Evolutionary conservation across 64 coral and sea anemone species (phyloP).

Genomic region (Exaiptasia diaphana): DNA sequence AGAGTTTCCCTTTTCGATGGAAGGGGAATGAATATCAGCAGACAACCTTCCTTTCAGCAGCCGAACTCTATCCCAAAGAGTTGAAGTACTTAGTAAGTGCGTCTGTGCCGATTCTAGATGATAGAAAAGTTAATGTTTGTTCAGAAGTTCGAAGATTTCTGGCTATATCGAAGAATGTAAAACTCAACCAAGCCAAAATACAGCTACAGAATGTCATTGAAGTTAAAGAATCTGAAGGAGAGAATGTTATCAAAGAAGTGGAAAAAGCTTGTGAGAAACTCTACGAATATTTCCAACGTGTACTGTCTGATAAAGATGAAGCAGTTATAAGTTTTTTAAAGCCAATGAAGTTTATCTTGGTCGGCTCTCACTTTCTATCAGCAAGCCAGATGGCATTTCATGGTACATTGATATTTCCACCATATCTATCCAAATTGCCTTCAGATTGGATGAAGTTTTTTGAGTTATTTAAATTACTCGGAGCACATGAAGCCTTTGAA

Average conservation of each 20-base stretch:
- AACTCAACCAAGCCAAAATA: background rate
- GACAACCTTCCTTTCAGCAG: constrained; percentile 9
- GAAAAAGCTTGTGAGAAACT: constrained; percentile 21
- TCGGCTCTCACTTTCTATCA: constrained; percentile 13
- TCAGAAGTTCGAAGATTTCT: background rate
- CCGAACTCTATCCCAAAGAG: constrained; percentile 26
- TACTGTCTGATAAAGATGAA: background rate
- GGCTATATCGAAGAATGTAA: background rate
- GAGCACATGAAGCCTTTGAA: constrained; percentile 53
- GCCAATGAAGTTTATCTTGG: constrained; percentile 33
- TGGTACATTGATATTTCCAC: background rate
- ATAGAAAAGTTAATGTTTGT: background rate
- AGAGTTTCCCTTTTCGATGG: constrained; percentile 63
- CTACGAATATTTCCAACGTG: constrained; percentile 44
- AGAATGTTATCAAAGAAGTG: background rate
- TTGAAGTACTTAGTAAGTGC: constrained; percentile 54
- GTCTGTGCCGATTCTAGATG: constrained; percentile 31
- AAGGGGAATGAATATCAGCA: constrained; percentile 36
- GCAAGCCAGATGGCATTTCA: constrained; percentile 37
- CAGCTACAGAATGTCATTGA: constrained; percentile 31
- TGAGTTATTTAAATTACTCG: constrained; percentile 32
- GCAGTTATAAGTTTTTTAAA: background rate
- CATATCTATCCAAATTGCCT: constrained; percentile 25
- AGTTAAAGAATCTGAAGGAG: background rate
- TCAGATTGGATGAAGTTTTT: background rate